phyloP scores from a whole-genome alignment of 2,113 vertebrate genomes.

The Pteronura brasiliensis region DNA sequence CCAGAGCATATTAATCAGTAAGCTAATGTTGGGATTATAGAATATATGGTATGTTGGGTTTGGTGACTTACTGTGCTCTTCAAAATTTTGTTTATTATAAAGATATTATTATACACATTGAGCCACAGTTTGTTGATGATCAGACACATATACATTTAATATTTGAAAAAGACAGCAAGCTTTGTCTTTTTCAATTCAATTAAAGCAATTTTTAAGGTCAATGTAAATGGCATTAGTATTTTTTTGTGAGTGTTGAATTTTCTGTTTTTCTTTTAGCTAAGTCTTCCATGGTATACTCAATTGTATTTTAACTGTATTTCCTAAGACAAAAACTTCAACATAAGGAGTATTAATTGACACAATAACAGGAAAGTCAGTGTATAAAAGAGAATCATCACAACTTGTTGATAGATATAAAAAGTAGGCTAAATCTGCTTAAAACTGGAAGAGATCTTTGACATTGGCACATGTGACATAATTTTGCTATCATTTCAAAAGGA shows the following conservation, averaged over 20 bases:
- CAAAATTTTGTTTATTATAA: constrained; percentile 59
- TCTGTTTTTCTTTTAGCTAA: constrained; percentile 13
- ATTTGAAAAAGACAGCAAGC: constrained; percentile 28
- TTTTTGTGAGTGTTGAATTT: not conserved
- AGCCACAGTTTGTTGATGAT: constrained; percentile 51
- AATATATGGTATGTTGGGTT: constrained; percentile 37
- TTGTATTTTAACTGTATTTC: not conserved
- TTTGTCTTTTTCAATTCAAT: too few relatives aligned
- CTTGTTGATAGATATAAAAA: not conserved
- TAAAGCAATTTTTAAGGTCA: constrained; percentile 34
- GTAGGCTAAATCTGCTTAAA: not conserved
- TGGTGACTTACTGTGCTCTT: constrained; percentile 1
- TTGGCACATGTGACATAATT: not conserved
- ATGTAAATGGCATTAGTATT: constrained; percentile 1
- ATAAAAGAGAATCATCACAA: not conserved
- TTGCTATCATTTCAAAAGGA: not conserved
- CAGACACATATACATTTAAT: constrained; percentile 47
- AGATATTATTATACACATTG: constrained; percentile 36
- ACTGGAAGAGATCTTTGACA: not conserved
- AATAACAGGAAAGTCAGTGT: not conserved
- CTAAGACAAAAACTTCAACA: not conserved
- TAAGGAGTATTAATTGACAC: not conserved
- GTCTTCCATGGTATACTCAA: not conserved
- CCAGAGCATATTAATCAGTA: constrained; percentile 75
- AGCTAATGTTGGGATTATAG: constrained; percentile 56